phyloP scores from a whole-genome alignment of 2,113 vertebrate genomes.

The Vireo altiloquus region DNA sequence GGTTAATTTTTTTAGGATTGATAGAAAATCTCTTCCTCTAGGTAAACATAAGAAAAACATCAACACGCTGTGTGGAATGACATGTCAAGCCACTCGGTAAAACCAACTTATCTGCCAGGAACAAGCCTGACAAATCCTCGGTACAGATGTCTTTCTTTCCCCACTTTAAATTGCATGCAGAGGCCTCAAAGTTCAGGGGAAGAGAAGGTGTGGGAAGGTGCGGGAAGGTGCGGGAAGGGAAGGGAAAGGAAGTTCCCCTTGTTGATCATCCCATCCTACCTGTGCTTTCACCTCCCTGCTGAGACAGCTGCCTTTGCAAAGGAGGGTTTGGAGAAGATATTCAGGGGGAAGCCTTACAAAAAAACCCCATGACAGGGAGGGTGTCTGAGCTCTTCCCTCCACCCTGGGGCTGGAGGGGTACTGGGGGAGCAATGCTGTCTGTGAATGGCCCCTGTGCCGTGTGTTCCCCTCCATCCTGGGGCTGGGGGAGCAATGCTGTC shows the following conservation, averaged over 20 bases:
- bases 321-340: not conserved
- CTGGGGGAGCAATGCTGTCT: accelerated
- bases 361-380: not conserved
- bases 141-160: not conserved
- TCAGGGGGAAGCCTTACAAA: not conserved
- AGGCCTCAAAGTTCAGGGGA: not conserved
- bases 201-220: no score
- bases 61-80: not conserved
- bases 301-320: not conserved
- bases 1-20: not conserved
- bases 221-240: no score
- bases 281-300: not conserved
- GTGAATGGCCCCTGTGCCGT: no score
- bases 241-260: not conserved
- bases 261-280: not conserved
- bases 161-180: not conserved
- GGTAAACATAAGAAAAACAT: not conserved
- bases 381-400: not conserved
- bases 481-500: accelerated
- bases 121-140: not conserved
- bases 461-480: not conserved
- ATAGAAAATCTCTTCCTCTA: not conserved
- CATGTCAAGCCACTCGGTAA: not conserved
- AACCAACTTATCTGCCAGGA: not conserved
- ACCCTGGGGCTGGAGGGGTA: accelerated